Percentiles rank a stretch among this genome's conserved stretches.
These are phyloP conservation scores for Chloroceryle inda DNA, from an alignment of 2,797 vertebrate species.

Conservation along the genomic window DNA sequence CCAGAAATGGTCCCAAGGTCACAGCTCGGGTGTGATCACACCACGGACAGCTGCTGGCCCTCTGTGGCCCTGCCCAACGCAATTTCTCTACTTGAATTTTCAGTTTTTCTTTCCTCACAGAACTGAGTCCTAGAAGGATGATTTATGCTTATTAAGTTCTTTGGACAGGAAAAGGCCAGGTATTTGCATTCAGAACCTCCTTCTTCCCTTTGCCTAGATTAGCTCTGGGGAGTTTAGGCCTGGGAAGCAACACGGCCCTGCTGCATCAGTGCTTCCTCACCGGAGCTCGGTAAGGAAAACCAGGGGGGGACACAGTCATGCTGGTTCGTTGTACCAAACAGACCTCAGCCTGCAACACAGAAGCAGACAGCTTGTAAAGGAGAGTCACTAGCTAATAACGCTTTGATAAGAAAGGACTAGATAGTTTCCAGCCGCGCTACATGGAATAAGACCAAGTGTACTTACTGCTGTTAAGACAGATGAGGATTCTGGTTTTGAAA, in stretches of 20 bases:
- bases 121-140: slow-evolving; percentile 63
- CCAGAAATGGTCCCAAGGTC: not conserved
- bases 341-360: slow-evolving; percentile 64
- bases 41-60: not conserved
- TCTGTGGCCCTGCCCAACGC: not conserved
- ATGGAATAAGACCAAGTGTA: slow-evolving; percentile 26
- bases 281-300: slow-evolving; percentile 60
- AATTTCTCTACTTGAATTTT: slow-evolving; percentile 17
- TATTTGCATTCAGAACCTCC: slow-evolving; percentile 29
- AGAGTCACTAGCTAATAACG: not conserved
- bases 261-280: slow-evolving; percentile 59
- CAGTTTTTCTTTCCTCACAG: slow-evolving; percentile 52
- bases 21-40: not conserved
- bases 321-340: slow-evolving; percentile 51
- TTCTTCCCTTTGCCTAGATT: slow-evolving; percentile 49
- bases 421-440: not conserved
- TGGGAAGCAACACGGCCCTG: slow-evolving; percentile 28
- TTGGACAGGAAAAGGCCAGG: slow-evolving; percentile 40
- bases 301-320: slow-evolving; percentile 44
- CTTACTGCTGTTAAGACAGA: slow-evolving; percentile 94
- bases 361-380: slow-evolving; percentile 51
- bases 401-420: slow-evolving; percentile 11
- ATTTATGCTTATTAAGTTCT: slow-evolving; percentile 49
- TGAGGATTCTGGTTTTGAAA: slow-evolving; percentile 97
- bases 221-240: slow-evolving; percentile 2